A percentile compares a stretch with the other conserved stretches of the same genome.
phyloP scores from a whole-genome alignment of 2,888 invertebrate species.

The Saturnia pavonia region DNA sequence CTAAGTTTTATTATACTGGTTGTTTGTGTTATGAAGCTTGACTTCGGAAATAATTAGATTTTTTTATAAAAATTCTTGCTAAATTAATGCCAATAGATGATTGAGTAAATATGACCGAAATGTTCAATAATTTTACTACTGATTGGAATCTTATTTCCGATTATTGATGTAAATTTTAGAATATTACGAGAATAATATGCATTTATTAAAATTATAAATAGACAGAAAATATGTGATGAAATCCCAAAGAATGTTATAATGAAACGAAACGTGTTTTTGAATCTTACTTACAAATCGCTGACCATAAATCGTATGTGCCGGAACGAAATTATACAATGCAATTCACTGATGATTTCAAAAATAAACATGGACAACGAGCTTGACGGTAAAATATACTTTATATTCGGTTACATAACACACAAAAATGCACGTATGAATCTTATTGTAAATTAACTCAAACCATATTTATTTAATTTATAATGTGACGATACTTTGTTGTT shows the following conservation, averaged over 20 bases:
- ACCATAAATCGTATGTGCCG: background rate
- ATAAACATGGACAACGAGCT: background rate
- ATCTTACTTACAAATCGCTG: background rate
- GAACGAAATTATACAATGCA: background rate
- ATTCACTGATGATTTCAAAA: background rate
- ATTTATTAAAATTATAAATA: background rate
- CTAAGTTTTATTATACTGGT: constrained; percentile 3
- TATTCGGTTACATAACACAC: background rate
- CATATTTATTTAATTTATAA: too few species aligned
- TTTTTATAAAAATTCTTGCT: too few species aligned
- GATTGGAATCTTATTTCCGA: background rate
- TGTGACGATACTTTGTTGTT: too few species aligned
- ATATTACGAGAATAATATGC: background rate
- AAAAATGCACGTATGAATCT: background rate
- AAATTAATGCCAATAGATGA: too few species aligned
- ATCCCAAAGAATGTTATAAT: background rate
- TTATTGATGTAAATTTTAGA: background rate
- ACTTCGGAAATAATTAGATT: background rate
- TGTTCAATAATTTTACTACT: background rate
- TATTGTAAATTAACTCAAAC: background rate
- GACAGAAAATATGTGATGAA: background rate
- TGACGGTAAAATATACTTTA: background rate
- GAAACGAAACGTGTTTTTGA: background rate
- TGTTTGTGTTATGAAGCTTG: background rate
- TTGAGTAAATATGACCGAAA: too few species aligned